A percentile compares a stretch with the other conserved stretches of the same genome.
phyloP scores from a whole-genome alignment of 2,888 invertebrate genomes.

The Pelosia muscerda region DNA sequence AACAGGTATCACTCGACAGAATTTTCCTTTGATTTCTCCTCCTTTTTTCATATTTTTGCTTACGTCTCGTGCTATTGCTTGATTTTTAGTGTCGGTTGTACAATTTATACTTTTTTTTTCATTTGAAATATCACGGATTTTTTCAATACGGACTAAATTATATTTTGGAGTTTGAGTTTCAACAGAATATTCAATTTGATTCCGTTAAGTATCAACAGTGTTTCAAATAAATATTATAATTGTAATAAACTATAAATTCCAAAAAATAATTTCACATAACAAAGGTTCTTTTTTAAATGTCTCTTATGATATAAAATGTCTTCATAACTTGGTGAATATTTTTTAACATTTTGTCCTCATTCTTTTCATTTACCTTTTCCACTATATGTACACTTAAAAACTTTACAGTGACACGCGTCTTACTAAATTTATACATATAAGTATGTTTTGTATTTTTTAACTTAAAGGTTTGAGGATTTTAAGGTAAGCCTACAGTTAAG shows the following conservation, averaged over 20 bases:
- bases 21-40: constrained; percentile 65
- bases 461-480: constrained; percentile 37
- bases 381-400: constrained; percentile 29
- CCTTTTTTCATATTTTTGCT: constrained; percentile 70
- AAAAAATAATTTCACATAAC: neutral
- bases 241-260: neutral
- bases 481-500: constrained; percentile 51
- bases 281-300: neutral
- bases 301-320: neutral
- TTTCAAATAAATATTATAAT: neutral
- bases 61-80: constrained; percentile 81
- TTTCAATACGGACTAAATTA: neutral
- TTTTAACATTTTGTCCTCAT: constrained; percentile 14
- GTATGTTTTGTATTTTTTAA: constrained; percentile 37
- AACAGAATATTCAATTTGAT: neutral
- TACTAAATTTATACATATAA: constrained; percentile 26
- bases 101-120: constrained; percentile 26
- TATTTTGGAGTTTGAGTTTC: constrained; percentile 6
- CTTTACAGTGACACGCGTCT: constrained; percentile 38
- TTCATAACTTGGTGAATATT: neutral
- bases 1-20: constrained; percentile 82
- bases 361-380: constrained; percentile 20
- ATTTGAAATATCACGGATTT: neutral
- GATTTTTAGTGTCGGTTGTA: constrained; percentile 53
- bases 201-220: neutral